These are phyloP conservation scores for Athrips mouffetella DNA, from an alignment of 2,888 invertebrate genomes.

Conservation along the genomic window DNA sequence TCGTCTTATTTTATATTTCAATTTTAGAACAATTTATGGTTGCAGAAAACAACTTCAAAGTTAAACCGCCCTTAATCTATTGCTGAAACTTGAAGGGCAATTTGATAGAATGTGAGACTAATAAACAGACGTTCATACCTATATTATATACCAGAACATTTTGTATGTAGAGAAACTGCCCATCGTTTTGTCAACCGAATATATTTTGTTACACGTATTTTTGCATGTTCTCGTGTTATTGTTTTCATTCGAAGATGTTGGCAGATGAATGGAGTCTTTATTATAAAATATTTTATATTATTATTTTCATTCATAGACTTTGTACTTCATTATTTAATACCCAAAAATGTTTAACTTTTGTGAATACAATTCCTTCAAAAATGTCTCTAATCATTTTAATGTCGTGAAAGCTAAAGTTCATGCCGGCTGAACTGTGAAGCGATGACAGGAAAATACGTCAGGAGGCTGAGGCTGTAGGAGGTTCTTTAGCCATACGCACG, in stretches of 20 bases:
- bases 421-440: not conserved
- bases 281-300: not conserved
- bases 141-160: no score
- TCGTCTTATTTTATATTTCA: no score
- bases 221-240: slow-evolving; percentile 3
- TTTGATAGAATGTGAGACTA: no score
- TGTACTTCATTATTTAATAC: not conserved
- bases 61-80: no score
- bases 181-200: slow-evolving; percentile 4
- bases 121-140: no score
- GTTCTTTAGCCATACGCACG: not conserved
- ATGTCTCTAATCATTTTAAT: no score
- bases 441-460: not conserved
- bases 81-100: no score
- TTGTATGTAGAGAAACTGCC: slow-evolving; percentile 7
- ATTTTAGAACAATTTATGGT: no score
- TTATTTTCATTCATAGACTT: no score
- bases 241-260: not conserved
- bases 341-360: not conserved
- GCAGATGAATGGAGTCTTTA: not conserved
- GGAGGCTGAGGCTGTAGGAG: no score
- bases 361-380: not conserved
- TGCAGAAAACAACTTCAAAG: no score
- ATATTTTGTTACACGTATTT: slow-evolving; percentile 1
- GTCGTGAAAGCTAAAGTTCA: no score